Evolutionary conservation across 92 coral and sea anemone genomes (phyloP).

Genomic region (Epizoanthus scotinus): DNA sequence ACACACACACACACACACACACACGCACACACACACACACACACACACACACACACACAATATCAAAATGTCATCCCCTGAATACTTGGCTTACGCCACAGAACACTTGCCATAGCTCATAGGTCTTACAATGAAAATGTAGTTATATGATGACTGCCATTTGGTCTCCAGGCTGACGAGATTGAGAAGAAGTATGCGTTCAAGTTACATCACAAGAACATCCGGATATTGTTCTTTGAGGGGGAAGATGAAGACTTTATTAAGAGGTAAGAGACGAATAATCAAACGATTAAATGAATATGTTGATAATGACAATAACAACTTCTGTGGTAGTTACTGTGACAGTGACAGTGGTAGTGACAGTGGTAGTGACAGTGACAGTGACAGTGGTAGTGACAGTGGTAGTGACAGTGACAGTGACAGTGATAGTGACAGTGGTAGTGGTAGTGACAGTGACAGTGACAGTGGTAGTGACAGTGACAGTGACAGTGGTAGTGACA

Average conservation of each 20-base stretch:
- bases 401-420: neutral
- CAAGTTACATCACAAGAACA: slow-evolving; percentile 78
- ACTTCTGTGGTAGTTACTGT: too few species aligned
- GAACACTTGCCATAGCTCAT: too few species aligned
- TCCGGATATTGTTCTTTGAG: slow-evolving; percentile 63
- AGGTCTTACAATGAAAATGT: too few species aligned
- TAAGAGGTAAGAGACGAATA: slow-evolving; percentile 52
- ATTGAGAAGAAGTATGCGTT: slow-evolving; percentile 73
- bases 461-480: neutral
- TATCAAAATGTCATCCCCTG: too few species aligned
- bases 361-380: neutral
- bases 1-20: too few species aligned
- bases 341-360: neutral
- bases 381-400: neutral
- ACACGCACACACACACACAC: too few species aligned
- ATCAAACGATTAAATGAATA: neutral
- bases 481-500: too few species aligned
- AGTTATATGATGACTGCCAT: neutral
- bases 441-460: neutral
- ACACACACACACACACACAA: too few species aligned
- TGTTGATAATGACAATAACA: too few species aligned
- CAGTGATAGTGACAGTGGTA: neutral
- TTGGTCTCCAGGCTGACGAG: slow-evolving; percentile 64
- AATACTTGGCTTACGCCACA: too few species aligned
- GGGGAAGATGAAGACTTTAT: slow-evolving; percentile 66